Conservation (phyloP, 2,888 invertebrate genomes). For the Fabriciana adippe region DNA sequence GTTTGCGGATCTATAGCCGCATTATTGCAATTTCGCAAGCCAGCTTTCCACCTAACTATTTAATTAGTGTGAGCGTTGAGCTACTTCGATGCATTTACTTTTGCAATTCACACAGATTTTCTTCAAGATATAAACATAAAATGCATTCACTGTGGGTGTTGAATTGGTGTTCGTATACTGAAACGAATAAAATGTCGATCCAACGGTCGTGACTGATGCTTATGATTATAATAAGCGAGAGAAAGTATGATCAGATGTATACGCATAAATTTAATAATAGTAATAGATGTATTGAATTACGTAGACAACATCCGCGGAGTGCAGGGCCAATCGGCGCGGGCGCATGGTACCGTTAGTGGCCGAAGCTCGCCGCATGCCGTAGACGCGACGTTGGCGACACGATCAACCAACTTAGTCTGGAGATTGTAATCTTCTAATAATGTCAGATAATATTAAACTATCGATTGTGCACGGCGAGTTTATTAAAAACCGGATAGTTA, state of each 20-base stretch:
- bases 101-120: constrained; percentile 15
- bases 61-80: constrained; percentile 41
- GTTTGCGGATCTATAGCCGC: constrained; percentile 52
- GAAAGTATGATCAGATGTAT: constrained; percentile 68
- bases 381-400: constrained; percentile 49
- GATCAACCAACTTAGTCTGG: constrained; percentile 62
- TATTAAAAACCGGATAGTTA: constrained; percentile 18
- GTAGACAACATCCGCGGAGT: constrained; percentile 67
- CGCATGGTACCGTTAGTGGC: constrained; percentile 66
- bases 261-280: constrained; percentile 77
- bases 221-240: constrained; percentile 66
- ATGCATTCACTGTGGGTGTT: background rate
- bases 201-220: constrained; percentile 66
- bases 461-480: constrained; percentile 24
- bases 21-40: constrained; percentile 49
- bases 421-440: constrained; percentile 62
- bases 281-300: constrained; percentile 77
- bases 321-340: constrained; percentile 66
- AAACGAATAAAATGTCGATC: constrained; percentile 60
- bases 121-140: constrained; percentile 16
- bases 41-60: constrained; percentile 47
- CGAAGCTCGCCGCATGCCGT: constrained; percentile 49
- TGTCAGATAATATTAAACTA: constrained; percentile 44
- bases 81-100: constrained; percentile 26
- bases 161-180: constrained; percentile 41